Evolutionary conservation across 1,140 invertebrate species (phyloP), one percentile per base, ranked within the genome.

Genomic region (Holotrichia oblita): DNA sequence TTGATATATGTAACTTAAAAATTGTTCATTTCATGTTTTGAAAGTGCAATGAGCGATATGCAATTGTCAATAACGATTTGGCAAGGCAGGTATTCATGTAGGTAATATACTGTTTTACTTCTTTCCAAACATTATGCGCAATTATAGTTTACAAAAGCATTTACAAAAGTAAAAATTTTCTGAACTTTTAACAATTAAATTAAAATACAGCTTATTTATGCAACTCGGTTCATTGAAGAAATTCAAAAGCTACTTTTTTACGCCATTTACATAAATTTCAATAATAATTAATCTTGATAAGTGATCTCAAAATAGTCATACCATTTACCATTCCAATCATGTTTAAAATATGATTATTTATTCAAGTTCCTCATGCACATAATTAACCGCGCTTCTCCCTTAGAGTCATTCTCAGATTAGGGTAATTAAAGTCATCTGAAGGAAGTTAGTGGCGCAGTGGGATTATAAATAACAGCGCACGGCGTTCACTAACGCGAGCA

Each of bases 381-480:
- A 76, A 79, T 79, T 79, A 79, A 77, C 61, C 61, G 74, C 74
- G 40, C 74, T 77, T 69, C 61, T 76, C 73, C 55, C 55, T 64
- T 73, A 20, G 74, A 59, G 74, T 79, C 78, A 77, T 79, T 69
- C 75, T 76, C 61, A 79, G 78, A 77, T 73, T 79, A 77, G 59
- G 74, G 78, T 76, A 79, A 79, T 79, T 79, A 79, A 79, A 79
- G 74, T 76, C 78, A 77, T 79, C 41, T 76, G 55, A 41, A 79
- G 73, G 76, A 79, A 79, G 59, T 79, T 76, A 77, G 78, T 76
- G 78, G 59, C 78, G 74, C 78, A 72, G 20, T 40, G 78, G 78
- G 78, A 77, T 41, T 79, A 59, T 79, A 79, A 79, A 79, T 79
- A 79, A 79, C 64, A 40, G 44, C 40, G 34, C 17, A 20, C 73